Conservation (phyloP, 2,888 invertebrate species). For the Agrotis exclamationis region DNA sequence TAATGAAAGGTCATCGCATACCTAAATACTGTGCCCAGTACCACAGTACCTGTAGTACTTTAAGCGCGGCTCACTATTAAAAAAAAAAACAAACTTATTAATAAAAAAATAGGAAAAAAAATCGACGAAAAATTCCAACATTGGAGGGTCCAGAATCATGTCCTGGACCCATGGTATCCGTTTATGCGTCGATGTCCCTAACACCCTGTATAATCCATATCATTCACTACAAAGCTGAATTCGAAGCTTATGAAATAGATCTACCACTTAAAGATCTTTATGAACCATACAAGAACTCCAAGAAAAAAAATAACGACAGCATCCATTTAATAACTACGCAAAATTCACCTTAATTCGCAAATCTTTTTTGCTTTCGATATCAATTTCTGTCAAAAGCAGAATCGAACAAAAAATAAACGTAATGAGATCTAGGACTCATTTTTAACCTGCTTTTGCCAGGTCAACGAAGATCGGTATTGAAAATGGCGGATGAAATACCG, state of each 20-base stretch:
- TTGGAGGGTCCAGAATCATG: no score
- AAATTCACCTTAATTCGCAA: slow-evolving; percentile 19
- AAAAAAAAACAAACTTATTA: no score
- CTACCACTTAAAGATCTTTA: background rate
- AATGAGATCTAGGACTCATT: slow-evolving; percentile 58
- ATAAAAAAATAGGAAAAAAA: no score
- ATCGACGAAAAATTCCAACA: no score
- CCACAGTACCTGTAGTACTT: no score
- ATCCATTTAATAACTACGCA: background rate
- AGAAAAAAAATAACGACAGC: slow-evolving; percentile 8
- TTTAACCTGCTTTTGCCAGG: slow-evolving; percentile 51
- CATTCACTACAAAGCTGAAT: background rate
- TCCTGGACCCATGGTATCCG: no score
- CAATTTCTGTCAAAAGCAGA: slow-evolving; percentile 55
- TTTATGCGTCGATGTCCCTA: no score
- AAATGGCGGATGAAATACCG: slow-evolving; percentile 52
- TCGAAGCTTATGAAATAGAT: background rate
- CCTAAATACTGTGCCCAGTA: no score
- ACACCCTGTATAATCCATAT: no score
- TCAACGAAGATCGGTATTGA: slow-evolving; percentile 55
- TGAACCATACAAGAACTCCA: background rate
- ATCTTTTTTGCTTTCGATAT: slow-evolving; percentile 38
- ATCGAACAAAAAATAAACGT: slow-evolving; percentile 55
- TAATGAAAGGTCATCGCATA: no score
- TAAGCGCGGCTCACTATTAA: no score